These are phyloP conservation scores for Drosophila longiperda DNA, from an alignment of 2,888 invertebrate species.

Conservation along the genomic window DNA sequence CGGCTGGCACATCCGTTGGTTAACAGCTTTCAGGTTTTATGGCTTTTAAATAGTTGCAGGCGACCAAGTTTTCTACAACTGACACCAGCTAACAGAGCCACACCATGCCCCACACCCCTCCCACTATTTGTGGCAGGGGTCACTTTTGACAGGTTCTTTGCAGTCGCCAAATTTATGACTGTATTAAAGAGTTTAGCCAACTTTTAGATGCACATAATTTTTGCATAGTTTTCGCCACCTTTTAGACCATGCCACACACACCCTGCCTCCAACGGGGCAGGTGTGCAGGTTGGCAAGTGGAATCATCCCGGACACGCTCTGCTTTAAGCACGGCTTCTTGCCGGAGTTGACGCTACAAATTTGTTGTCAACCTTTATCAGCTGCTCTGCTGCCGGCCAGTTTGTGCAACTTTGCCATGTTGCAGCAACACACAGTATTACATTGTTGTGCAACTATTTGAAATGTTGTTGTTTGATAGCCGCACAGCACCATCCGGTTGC, in stretches of 20 bases:
- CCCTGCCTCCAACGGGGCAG: slow-evolving; percentile 1
- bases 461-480: slow-evolving; percentile 49
- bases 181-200: slow-evolving; percentile 70
- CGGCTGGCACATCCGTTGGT: slow-evolving; percentile 68
- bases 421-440: slow-evolving; percentile 35
- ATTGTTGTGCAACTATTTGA: slow-evolving; percentile 58
- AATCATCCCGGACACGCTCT: neutral
- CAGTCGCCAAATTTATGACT: slow-evolving; percentile 77
- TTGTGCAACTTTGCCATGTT: slow-evolving; percentile 21
- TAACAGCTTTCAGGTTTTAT: slow-evolving; percentile 77
- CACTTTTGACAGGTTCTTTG: slow-evolving; percentile 62
- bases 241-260: neutral
- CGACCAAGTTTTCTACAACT: slow-evolving; percentile 33
- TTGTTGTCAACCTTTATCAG: slow-evolving; percentile 8
- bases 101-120: neutral
- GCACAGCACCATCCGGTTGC: slow-evolving; percentile 56
- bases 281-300: neutral
- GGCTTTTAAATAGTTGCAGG: slow-evolving; percentile 79
- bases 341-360: slow-evolving; percentile 11
- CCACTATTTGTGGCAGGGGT: slow-evolving; percentile 3
- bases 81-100: neutral
- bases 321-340: slow-evolving; percentile 6
- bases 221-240: slow-evolving; percentile 70
- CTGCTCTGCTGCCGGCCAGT: slow-evolving; percentile 5
- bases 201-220: slow-evolving; percentile 64